Conservation (phyloP, 2,797 vertebrate species). For the Lacerta agilis region DNA sequence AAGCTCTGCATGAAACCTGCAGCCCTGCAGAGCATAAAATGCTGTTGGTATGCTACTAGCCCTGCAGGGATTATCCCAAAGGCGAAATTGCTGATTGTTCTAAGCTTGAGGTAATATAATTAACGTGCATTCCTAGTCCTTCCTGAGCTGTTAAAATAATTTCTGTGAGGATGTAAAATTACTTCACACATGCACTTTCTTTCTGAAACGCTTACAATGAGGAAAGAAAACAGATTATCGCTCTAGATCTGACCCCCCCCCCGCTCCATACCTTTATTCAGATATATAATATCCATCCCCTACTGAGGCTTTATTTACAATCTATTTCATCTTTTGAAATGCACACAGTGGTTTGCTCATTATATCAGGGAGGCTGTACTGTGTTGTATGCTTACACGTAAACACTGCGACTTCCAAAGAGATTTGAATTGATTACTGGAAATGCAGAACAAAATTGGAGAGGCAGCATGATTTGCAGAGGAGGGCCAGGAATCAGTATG, state of each 20-base stretch:
- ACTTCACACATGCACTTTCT: conserved; percentile 17
- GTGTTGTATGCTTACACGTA: conserved; percentile 29
- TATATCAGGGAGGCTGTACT: conserved; percentile 2
- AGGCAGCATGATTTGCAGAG: conserved; percentile 34
- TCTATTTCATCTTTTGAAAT: conserved; percentile 48
- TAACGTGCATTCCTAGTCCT: conserved; percentile 50
- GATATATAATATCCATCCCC: conserved; percentile 8
- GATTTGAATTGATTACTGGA: conserved; percentile 45
- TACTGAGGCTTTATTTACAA: conserved; percentile 35
- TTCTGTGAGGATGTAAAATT: conserved; percentile 28
- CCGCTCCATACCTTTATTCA: neutral
- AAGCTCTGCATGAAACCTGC: neutral
- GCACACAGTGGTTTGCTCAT: conserved; percentile 42
- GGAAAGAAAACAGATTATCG: neutral
- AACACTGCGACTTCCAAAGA: conserved; percentile 50
- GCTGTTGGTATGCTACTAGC: neutral
- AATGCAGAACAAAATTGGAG: conserved; percentile 38
- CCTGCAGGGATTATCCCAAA: neutral
- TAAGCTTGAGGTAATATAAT: neutral
- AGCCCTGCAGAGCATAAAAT: neutral
- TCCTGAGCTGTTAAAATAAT: conserved; percentile 36
- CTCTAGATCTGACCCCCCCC: neutral
- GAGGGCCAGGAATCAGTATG: conserved; percentile 39
- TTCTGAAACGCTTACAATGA: neutral
- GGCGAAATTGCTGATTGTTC: neutral